Evolutionary conservation across 2,888 invertebrate genomes (phyloP).

Genomic region (Chironomus riparius): DNA sequence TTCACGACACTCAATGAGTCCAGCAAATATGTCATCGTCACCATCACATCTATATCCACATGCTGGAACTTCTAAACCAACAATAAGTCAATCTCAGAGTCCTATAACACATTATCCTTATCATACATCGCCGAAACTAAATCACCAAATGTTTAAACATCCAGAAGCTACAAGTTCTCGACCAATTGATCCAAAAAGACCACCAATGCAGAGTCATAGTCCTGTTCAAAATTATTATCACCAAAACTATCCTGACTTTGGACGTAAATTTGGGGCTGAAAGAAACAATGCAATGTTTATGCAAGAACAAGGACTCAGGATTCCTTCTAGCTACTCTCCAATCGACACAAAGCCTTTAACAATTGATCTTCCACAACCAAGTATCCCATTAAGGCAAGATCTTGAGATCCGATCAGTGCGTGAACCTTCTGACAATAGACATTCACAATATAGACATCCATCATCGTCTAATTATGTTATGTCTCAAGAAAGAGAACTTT

Average conservation of each 20-base stretch:
- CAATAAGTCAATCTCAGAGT: conserved; percentile 1
- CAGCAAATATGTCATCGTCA: not conserved
- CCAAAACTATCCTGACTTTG: conserved; percentile 4
- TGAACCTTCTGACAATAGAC: not conserved
- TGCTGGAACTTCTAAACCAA: not conserved
- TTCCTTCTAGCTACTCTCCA: not conserved
- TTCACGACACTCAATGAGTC: not conserved
- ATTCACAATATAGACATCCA: not conserved
- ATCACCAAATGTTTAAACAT: not conserved
- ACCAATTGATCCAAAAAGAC: not conserved
- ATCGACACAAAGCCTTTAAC: not conserved
- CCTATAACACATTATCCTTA: not conserved
- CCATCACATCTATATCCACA: conserved; percentile 25
- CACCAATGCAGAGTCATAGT: not conserved
- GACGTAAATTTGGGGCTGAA: not conserved
- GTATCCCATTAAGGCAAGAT: not conserved
- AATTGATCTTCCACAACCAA: not conserved
- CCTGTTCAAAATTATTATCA: conserved; percentile 5
- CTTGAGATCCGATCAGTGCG: conserved; percentile 3
- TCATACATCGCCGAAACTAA: not conserved
- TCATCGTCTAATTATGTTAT: not conserved
- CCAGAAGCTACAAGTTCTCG: not conserved
- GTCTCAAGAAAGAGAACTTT: not conserved
- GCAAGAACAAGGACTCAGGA: not conserved
- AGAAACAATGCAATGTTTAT: not conserved